phyloP scores from a whole-genome alignment of 2,113 vertebrate genomes.

The Gnathonemus echidnorhynchus region DNA sequence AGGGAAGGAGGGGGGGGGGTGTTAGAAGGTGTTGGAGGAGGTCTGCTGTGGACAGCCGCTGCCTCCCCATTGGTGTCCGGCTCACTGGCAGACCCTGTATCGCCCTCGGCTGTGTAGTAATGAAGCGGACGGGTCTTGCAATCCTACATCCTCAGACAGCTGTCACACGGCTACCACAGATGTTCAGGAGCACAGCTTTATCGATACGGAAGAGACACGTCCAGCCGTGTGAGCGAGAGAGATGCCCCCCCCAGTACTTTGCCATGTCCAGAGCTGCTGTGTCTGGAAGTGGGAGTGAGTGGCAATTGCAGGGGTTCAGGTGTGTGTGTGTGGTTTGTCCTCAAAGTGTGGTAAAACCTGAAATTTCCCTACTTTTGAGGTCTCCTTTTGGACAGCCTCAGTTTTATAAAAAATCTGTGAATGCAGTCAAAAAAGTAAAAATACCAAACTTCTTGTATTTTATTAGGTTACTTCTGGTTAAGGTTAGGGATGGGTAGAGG shows the following conservation, averaged over 20 bases:
- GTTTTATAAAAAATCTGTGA: no score
- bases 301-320: constrained; percentile 29
- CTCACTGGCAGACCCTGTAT: no score
- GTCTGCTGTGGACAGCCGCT: neutral
- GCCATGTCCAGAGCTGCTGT: neutral
- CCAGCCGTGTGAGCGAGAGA: neutral
- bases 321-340: neutral
- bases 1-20: neutral
- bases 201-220: neutral
- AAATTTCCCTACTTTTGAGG: no score
- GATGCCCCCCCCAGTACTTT: neutral
- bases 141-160: neutral
- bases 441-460: no score
- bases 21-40: neutral
- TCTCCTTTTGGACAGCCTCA: no score
- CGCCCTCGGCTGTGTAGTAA: neutral
- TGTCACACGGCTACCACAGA: neutral
- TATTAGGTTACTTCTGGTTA: no score
- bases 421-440: no score
- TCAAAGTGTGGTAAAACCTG: no score
- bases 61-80: neutral
- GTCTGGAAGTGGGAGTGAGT: constrained; percentile 29
- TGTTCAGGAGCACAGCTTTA: neutral
- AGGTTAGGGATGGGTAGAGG: no score
- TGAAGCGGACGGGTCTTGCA: neutral